Evolutionary conservation across 2,888 invertebrate species (phyloP), one percentile per base, ranked within the genome.

Genomic region (Callyntrura sp.): DNA sequence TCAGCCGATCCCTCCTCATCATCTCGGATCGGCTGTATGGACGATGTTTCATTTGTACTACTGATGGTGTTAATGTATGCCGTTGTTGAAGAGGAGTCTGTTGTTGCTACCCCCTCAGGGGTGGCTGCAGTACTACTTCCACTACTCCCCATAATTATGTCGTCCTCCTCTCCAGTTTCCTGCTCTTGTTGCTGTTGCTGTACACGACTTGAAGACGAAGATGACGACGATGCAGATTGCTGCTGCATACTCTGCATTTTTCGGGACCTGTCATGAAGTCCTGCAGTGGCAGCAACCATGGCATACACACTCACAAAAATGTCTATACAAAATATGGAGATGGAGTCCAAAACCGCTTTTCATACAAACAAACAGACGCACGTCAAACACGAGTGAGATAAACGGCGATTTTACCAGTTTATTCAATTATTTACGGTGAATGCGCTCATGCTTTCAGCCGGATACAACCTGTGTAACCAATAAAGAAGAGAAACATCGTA

Each of bases 221-320:
- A 48, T 3, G 76, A 60, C 0, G 86, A 25, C 62, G 88, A 88
- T 83, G 88, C 88, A 76, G 88, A 55, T 68, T 88, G 88, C 79
- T 83, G 88, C 81, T 88, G 88, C 83, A 82, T 57, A 51, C 70
- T 82, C 23, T 83, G 88, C 85, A 89, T 89, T 70, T 85, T 89
- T n/a, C 85, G 78, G 48, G 88, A 84, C 43, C 76, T 89, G 55
- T 85, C 85, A 76, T 85, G 85, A 78, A 78, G 68, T n/a, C 89
- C 89, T 48, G 89, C 84, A 45, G 89, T 85, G 43, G 89, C 84
- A 68, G 89, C 89, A 60, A 83, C 82, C 89, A 89, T 89, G 57
- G 78, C 89, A 89, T 62, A 57, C 82, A 51, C 85, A 14, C 62
- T 62, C 45, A 43, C 45, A 82, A 20, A 17, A n/a, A 43, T 35